These are phyloP conservation scores for Bubo blakistoni DNA, from an alignment of 2,113 vertebrate genomes.

Conservation along the genomic window DNA sequence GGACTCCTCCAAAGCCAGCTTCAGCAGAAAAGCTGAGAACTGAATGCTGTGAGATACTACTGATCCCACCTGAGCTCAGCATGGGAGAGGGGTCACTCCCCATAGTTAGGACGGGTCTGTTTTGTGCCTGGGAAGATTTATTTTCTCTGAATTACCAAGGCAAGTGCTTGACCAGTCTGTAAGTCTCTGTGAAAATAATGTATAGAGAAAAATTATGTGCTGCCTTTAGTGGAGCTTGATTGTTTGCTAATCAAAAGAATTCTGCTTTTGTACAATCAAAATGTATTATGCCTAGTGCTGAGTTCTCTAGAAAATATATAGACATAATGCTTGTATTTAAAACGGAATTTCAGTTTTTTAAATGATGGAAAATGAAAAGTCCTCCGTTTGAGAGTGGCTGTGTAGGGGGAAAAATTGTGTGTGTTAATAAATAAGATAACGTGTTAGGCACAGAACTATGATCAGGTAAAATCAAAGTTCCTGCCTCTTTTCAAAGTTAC, in stretches of 20 bases:
- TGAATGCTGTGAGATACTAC: accelerated
- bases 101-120: accelerated
- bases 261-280: not conserved
- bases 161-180: not conserved
- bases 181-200: not conserved
- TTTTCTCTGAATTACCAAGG: not conserved
- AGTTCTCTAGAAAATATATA: not conserved
- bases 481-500: not conserved
- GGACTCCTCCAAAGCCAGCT: not conserved
- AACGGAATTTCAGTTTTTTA: not conserved
- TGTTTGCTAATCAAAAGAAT: not conserved
- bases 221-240: accelerated
- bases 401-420: accelerated
- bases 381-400: not conserved
- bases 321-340: not conserved
- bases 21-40: not conserved
- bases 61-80: not conserved
- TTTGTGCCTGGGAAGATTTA: not conserved
- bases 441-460: accelerated
- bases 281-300: not conserved
- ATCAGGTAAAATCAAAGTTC: not conserved
- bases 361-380: not conserved
- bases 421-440: accelerated
- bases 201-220: not conserved
- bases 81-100: accelerated